Conservation (phyloP, 2,797 vertebrate species). For the Crenichthys baileyi region DNA sequence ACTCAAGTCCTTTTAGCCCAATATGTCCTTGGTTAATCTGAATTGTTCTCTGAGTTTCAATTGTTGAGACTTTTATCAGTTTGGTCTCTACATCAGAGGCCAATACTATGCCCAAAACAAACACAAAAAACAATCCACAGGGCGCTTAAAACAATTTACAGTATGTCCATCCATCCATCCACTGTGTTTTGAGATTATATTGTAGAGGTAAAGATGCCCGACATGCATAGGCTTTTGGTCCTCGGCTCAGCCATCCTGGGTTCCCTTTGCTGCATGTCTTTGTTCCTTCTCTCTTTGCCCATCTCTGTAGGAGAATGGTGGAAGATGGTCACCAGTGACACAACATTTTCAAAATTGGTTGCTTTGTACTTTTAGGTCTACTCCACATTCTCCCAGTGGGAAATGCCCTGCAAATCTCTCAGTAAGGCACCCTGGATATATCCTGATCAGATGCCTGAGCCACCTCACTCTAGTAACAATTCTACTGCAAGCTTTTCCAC, state of each 20-base stretch:
- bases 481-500: not conserved
- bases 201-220: no score
- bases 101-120: not conserved
- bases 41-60: slow-evolving; percentile 27
- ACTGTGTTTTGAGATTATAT: no score
- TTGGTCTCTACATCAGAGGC: slow-evolving; percentile 36
- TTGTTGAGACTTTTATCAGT: slow-evolving; percentile 19
- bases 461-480: not conserved
- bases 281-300: no score
- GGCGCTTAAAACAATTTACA: no score
- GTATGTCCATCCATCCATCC: no score
- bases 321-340: not conserved
- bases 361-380: not conserved
- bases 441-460: no score
- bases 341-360: not conserved
- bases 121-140: no score
- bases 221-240: no score
- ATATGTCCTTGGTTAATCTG: slow-evolving; percentile 45
- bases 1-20: slow-evolving; percentile 38
- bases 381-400: not conserved
- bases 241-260: no score
- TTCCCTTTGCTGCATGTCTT: no score
- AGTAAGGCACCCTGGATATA: not conserved
- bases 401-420: not conserved
- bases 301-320: not conserved